A percentile compares a stretch with the other conserved stretches of the same genome.
phyloP scores from a whole-genome alignment of 2,113 vertebrate genomes.

The Lutjanus erythropterus region DNA sequence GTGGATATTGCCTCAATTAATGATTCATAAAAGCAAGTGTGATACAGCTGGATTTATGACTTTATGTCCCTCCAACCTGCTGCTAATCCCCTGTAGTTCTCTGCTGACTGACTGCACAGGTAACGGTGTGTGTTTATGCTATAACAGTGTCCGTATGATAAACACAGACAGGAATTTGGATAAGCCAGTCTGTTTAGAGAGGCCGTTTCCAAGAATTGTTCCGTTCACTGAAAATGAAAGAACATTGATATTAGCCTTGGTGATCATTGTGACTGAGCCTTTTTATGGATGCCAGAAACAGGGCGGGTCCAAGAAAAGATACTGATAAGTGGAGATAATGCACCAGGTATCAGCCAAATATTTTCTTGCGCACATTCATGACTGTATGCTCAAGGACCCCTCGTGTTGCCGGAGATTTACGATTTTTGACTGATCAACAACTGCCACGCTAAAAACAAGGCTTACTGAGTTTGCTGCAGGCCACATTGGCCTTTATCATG shows the following conservation, averaged over 20 bases:
- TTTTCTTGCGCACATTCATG: too few relatives aligned
- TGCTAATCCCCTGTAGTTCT: slow-evolving; percentile 24
- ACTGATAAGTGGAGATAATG: too few relatives aligned
- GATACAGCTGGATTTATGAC: not conserved
- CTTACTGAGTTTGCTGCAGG: too few relatives aligned
- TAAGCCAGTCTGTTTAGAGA: slow-evolving; percentile 12
- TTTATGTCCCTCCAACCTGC: not conserved
- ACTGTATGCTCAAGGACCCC: too few relatives aligned
- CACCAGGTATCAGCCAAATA: too few relatives aligned
- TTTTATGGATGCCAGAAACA: too few relatives aligned
- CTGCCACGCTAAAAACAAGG: too few relatives aligned
- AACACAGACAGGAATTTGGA: slow-evolving; percentile 31
- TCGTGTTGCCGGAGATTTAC: too few relatives aligned
- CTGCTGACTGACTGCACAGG: slow-evolving; percentile 35
- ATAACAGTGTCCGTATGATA: slow-evolving; percentile 31
- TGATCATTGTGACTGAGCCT: too few relatives aligned
- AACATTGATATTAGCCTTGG: not conserved
- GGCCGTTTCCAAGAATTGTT: slow-evolving; percentile 20
- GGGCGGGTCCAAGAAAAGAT: not conserved
- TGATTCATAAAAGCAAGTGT: slow-evolving; percentile 4
- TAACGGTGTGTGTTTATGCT: slow-evolving; percentile 48
- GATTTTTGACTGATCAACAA: too few relatives aligned
- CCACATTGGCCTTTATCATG: too few relatives aligned
- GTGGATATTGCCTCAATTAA: slow-evolving; percentile 59
- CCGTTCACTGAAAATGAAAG: slow-evolving; percentile 6